phyloP scores from a whole-genome alignment of 2,797 vertebrate genomes.

The Atherinosoma microstoma region DNA sequence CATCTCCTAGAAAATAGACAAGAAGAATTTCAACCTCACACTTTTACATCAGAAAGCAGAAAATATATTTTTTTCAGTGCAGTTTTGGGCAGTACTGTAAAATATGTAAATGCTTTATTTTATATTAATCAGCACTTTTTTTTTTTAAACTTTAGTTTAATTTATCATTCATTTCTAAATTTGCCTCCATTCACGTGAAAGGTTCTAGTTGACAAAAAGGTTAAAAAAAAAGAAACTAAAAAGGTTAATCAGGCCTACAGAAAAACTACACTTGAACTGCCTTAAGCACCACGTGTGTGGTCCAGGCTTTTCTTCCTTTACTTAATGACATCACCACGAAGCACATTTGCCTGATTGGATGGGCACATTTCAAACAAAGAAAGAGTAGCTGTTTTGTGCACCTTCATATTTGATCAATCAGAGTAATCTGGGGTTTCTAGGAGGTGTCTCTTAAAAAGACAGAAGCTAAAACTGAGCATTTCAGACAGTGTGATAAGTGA shows the following conservation, averaged over 20 bases:
- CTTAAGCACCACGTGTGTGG: background rate
- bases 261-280: background rate
- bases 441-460: background rate
- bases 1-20: constrained; percentile 66
- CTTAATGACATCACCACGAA: background rate
- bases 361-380: background rate
- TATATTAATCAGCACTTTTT: background rate
- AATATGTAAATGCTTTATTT: background rate
- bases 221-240: background rate
- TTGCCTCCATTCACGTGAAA: background rate
- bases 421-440: background rate
- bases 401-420: background rate
- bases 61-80: background rate
- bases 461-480: background rate
- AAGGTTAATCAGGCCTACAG: background rate
- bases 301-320: background rate
- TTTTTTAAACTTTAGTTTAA: background rate
- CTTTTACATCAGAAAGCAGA: background rate
- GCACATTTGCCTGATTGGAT: background rate
- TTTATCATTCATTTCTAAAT: background rate
- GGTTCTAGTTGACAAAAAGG: background rate
- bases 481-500: too few relatives aligned
- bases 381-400: background rate
- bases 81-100: background rate
- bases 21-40: constrained; percentile 6